Conservation (phyloP, 2,888 invertebrate species). For the Dasypolia templi region DNA sequence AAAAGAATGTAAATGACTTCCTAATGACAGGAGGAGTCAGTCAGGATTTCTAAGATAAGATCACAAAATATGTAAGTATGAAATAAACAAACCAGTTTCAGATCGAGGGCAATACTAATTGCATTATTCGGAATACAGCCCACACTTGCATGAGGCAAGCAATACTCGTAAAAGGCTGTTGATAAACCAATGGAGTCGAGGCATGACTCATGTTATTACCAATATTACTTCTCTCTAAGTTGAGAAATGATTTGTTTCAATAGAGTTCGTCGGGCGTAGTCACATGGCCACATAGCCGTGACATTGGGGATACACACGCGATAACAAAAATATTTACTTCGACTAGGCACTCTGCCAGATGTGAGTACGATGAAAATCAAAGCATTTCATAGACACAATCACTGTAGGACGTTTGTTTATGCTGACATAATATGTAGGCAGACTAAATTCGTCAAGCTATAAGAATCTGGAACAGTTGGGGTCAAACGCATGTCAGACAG, state of each 20-base stretch:
- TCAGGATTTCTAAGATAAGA: constrained; percentile 13
- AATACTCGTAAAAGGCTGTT: constrained; percentile 61
- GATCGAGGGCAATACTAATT: constrained; percentile 63
- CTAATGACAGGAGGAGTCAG: constrained; percentile 24
- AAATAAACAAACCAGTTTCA: constrained; percentile 48
- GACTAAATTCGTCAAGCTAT: constrained; percentile 14
- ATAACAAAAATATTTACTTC: constrained; percentile 67
- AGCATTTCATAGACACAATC: constrained; percentile 37
- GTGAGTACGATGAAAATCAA: constrained; percentile 49
- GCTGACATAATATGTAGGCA: constrained; percentile 1
- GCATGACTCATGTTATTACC: constrained; percentile 59
- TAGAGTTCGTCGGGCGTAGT: constrained; percentile 37
- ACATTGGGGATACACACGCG: constrained; percentile 67
- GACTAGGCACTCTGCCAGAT: constrained; percentile 70
- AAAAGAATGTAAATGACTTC: constrained; percentile 28
- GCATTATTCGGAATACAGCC: constrained; percentile 63
- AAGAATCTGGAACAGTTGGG: constrained; percentile 27
- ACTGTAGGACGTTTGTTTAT: constrained; percentile 18
- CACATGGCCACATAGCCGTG: constrained; percentile 62
- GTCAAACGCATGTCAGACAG: constrained; percentile 34
- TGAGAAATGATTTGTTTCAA: constrained; percentile 57
- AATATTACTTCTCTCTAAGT: constrained; percentile 56
- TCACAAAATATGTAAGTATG: constrained; percentile 18
- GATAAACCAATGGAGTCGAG: constrained; percentile 53
- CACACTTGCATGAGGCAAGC: constrained; percentile 55